Evolutionary conservation across 2,888 invertebrate genomes (phyloP).

Genomic region (Melikaiella ostensackeni): DNA sequence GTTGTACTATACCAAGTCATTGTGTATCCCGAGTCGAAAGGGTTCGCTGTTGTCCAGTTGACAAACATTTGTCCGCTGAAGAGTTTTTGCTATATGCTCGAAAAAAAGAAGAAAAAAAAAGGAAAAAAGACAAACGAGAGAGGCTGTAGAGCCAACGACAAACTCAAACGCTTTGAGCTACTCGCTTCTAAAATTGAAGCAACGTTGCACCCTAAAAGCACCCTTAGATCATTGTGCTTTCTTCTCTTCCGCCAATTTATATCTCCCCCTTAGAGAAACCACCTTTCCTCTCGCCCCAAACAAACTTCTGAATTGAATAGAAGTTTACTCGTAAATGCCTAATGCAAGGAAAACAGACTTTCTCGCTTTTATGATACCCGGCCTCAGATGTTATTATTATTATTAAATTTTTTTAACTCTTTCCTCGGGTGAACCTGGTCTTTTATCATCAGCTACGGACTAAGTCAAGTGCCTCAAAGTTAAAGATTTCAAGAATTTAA

Average conservation of each 20-base stretch:
- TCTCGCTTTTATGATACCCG: conserved; percentile 18
- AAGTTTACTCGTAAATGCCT: conserved; percentile 17
- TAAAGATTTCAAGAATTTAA: too few relatives aligned
- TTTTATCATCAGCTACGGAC: too few relatives aligned
- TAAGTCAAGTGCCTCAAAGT: too few relatives aligned
- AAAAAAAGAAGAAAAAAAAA: background rate
- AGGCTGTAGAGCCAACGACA: background rate
- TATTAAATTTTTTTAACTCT: too few relatives aligned
- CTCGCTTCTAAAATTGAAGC: conserved; percentile 19
- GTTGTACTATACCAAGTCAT: conserved; percentile 23
- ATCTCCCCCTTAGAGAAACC: background rate
- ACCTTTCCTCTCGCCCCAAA: conserved; percentile 10
- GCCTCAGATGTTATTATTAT: conserved; percentile 2
- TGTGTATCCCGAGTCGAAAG: conserved; percentile 23
- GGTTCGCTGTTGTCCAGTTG: conserved; percentile 25
- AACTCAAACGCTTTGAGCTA: conserved; percentile 5
- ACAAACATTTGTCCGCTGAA: conserved; percentile 9
- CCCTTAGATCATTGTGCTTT: conserved; percentile 29
- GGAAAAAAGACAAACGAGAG: background rate
- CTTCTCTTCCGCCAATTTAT: conserved; percentile 25
- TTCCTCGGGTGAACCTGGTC: too few relatives aligned
- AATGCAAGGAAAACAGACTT: background rate
- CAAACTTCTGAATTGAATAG: conserved; percentile 32
- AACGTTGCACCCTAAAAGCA: conserved; percentile 24
- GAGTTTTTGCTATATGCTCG: background rate